Evolutionary conservation across 1,140 invertebrate species (phyloP), one percentile per base, ranked within the genome.

Genomic region (Chionoecetes opilio): DNA sequence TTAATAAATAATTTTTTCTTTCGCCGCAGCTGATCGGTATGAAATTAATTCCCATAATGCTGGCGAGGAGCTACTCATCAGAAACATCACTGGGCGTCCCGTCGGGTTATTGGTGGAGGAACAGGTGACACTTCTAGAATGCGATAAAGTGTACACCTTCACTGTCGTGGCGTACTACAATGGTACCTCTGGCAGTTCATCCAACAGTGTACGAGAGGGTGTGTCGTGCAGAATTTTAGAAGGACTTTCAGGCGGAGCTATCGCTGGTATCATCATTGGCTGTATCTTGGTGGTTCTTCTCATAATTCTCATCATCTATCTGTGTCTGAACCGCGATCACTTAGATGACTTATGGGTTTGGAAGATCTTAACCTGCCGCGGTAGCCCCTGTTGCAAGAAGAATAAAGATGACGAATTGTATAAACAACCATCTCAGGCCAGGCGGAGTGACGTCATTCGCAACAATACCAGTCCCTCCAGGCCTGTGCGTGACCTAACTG

Each of bases 291-390:
- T 37, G 32, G 11, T 93, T 26, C 26, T 93, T 14, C 41, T 93
- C 29, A 34, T 93, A 29, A 38, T 86, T 34, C 38, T 86, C 26
- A 37, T 86, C 0, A 29, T 93, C 21, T 93, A 86, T 17, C 31
- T 93, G 26, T 29, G 82, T 32, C 82, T 93, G 0, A 93, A 93
- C 14, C 37, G 92, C 34, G 92, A 93, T 34, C 37, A 93, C 29
- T 82, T 86, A 8, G 92, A 93, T 46, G 92, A 93, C 26, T 5
- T 93, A 31, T 86, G 92, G 82, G 21, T 93, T 9, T 93, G 92
- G 92, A 38, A 85, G 26, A 84, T 93, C 8, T 32, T 93, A 3
- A 93, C 92, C 21, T 93, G 92, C 84, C 34, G 82, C 32, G 85
- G 82, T n/a, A 34, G 82, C 31, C 46, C 46, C 46, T 53, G 46